A percentile compares a stretch with the other conserved stretches of the same genome.
Evolutionary conservation across 2,113 vertebrate species (phyloP).

Genomic region (Anhinga rufa): DNA sequence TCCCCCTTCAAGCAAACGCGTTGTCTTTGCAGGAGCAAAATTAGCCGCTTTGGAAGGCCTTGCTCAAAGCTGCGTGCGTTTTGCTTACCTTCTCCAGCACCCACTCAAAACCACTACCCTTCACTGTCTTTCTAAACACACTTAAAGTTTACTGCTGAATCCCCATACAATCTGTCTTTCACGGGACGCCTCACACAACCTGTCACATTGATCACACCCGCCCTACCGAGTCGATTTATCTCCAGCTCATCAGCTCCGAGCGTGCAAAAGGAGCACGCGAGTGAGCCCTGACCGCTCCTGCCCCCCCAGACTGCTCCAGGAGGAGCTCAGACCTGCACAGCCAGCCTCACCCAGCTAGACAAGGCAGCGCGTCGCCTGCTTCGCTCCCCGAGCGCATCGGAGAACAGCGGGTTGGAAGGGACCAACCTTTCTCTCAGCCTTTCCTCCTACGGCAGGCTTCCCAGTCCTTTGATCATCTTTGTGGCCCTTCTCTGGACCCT

Average conservation of each 20-base stretch:
- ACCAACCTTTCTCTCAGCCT: background rate
- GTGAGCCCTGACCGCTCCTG: background rate
- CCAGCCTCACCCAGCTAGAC: background rate
- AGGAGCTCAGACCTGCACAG: background rate
- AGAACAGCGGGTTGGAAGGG: background rate
- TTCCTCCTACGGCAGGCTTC: background rate
- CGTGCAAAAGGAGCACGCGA: background rate
- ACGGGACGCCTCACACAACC: background rate
- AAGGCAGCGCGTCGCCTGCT: accelerated
- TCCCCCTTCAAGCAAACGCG: background rate
- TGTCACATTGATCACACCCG: background rate
- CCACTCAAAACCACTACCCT: background rate
- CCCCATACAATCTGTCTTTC: background rate
- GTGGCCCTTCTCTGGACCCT: background rate
- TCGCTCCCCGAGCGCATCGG: background rate
- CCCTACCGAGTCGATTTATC: background rate
- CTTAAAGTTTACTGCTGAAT: background rate
- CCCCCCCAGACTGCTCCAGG: background rate
- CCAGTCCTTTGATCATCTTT: background rate
- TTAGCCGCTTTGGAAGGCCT: background rate
- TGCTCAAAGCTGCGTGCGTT: background rate
- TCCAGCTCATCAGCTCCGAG: background rate
- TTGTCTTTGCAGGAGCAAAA: background rate
- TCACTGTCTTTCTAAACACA: background rate
- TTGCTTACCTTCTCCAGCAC: background rate